A percentile compares a stretch with the other conserved stretches of the same genome.
Conservation (phyloP, 2,888 invertebrate species). For the Brassicogethes aeneus region DNA sequence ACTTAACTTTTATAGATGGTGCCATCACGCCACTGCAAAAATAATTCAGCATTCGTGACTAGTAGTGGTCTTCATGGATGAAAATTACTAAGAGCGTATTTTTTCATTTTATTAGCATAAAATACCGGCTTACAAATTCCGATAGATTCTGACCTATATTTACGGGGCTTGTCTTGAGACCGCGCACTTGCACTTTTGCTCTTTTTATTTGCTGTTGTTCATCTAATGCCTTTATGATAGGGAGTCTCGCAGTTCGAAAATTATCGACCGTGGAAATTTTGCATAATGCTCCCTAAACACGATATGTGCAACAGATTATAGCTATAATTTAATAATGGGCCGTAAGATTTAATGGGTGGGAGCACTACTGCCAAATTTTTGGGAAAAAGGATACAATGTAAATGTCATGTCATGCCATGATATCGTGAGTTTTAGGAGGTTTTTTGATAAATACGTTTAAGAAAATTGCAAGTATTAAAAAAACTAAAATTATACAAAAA, state of each 20-base stretch:
- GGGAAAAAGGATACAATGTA: too few species aligned
- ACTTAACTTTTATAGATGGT: too few species aligned
- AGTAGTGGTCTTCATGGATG: constrained; percentile 9
- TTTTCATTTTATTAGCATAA: constrained; percentile 12
- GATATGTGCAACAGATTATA: constrained; percentile 9
- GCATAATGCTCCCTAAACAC: constrained; percentile 11
- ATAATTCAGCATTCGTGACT: constrained; percentile 11
- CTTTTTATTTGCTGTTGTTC: background rate
- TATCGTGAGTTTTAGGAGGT: too few species aligned
- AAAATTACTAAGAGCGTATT: constrained; percentile 10
- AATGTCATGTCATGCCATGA: too few species aligned
- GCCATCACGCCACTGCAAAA: background rate
- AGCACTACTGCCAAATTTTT: background rate
- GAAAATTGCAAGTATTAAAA: too few species aligned
- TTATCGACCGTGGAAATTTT: constrained; percentile 9
- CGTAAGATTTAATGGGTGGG: background rate
- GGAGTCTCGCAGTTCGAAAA: constrained; percentile 5
- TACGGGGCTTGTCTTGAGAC: constrained; percentile 4
- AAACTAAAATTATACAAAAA: too few species aligned
- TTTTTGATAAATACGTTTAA: too few species aligned
- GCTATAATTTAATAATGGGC: constrained; percentile 5
- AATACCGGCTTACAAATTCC: constrained; percentile 9
- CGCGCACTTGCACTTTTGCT: too few species aligned
- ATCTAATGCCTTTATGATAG: constrained; percentile 3
- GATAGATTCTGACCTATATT: constrained; percentile 14